Conservation (phyloP, 2,888 invertebrate species). For the Campoplex capitator region DNA sequence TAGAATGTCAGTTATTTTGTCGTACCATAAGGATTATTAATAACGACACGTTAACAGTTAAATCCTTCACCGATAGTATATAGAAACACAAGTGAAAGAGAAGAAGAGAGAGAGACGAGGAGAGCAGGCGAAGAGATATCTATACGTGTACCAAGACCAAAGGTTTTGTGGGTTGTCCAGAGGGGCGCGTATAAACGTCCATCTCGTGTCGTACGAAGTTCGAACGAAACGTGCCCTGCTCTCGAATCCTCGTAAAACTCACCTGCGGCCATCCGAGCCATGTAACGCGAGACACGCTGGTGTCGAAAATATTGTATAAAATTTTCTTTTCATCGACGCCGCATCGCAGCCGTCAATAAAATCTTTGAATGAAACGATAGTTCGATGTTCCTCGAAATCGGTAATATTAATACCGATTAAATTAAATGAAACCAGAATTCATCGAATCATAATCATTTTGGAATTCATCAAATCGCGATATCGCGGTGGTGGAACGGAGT, state of each 20-base stretch:
- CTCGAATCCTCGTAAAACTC: slow-evolving; percentile 79
- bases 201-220: slow-evolving; percentile 75
- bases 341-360: background rate
- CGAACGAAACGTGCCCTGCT: slow-evolving; percentile 75
- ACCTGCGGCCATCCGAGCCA: slow-evolving; percentile 78
- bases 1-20: slow-evolving; percentile 14
- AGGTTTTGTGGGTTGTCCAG: slow-evolving; percentile 36
- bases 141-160: slow-evolving; percentile 48
- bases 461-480: background rate
- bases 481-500: background rate
- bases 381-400: background rate
- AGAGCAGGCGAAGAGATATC: background rate
- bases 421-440: too few relatives aligned
- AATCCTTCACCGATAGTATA: slow-evolving; percentile 70
- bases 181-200: slow-evolving; percentile 71
- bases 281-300: slow-evolving; percentile 27
- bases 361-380: background rate
- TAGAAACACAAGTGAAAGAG: slow-evolving; percentile 17
- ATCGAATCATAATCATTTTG: background rate
- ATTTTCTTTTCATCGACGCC: background rate
- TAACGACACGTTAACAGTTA: slow-evolving; percentile 80
- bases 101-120: background rate
- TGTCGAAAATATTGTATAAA: slow-evolving; percentile 31
- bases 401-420: too few relatives aligned
- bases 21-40: slow-evolving; percentile 73